phyloP scores from a whole-genome alignment of 2,888 invertebrate genomes.

The Unio pictorum region DNA sequence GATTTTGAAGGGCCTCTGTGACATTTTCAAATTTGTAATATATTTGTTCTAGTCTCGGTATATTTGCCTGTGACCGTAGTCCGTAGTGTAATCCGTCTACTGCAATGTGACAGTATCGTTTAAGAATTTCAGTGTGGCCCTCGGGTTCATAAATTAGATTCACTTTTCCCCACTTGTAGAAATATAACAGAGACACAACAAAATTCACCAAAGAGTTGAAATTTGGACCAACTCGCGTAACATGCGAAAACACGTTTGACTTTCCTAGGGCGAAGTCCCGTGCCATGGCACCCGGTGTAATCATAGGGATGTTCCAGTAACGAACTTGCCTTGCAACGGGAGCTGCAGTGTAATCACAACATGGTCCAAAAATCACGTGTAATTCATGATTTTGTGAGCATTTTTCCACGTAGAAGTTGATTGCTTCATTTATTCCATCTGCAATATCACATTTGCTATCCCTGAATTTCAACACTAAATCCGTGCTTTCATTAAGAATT shows the following conservation, averaged over 20 bases:
- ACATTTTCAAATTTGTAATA: constrained; percentile 47
- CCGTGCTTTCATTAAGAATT: neutral
- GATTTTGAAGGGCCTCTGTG: constrained; percentile 27
- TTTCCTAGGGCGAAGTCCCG: constrained; percentile 60
- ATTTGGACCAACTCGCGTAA: constrained; percentile 76
- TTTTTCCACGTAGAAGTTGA: constrained; percentile 56
- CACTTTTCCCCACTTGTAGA: constrained; percentile 45
- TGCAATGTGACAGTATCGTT: constrained; percentile 55
- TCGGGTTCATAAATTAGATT: constrained; percentile 51
- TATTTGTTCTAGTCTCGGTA: constrained; percentile 23
- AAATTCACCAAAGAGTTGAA: constrained; percentile 48
- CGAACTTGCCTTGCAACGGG: constrained; percentile 83
- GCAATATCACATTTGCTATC: constrained; percentile 57
- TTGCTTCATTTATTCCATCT: constrained; percentile 60
- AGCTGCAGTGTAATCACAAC: constrained; percentile 80
- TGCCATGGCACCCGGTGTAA: constrained; percentile 76
- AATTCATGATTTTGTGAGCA: constrained; percentile 23
- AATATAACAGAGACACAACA: constrained; percentile 28
- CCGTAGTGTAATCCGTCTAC: constrained; percentile 54
- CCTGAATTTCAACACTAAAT: constrained; percentile 22
- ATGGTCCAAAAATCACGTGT: constrained; percentile 66
- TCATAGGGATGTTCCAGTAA: constrained; percentile 89
- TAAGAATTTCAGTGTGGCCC: constrained; percentile 48
- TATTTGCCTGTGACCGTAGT: constrained; percentile 19
- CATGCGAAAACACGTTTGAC: constrained; percentile 78